These are phyloP conservation scores for Sapayoa aenigma DNA, from an alignment of 2,113 vertebrate species.

Conservation along the genomic window DNA sequence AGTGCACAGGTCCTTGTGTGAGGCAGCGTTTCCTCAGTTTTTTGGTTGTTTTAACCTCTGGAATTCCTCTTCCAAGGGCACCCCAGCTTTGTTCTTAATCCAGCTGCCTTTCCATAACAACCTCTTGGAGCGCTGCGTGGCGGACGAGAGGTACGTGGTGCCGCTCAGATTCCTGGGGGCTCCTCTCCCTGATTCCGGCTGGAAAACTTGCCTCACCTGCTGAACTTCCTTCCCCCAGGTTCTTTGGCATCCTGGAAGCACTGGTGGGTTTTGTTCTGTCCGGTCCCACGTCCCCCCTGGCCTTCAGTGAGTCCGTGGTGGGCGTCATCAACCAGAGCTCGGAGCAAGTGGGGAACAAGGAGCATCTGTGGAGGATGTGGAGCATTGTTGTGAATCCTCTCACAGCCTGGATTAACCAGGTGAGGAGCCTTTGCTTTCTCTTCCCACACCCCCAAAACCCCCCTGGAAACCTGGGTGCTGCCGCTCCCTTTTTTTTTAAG, in stretches of 20 bases:
- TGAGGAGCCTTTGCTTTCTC: conserved; percentile 6
- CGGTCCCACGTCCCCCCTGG: conserved; percentile 88
- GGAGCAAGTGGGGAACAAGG: conserved; percentile 77
- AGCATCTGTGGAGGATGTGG: conserved; percentile 92
- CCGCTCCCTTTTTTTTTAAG: no score
- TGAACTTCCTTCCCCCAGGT: conserved; percentile 70
- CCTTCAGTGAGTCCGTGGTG: conserved; percentile 89
- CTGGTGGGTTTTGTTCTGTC: conserved; percentile 85
- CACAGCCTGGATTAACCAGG: conserved; percentile 87
- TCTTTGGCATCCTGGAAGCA: conserved; percentile 81
- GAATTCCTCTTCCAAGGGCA: conserved; percentile 78
- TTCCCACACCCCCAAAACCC: no score
- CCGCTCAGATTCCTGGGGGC: not conserved
- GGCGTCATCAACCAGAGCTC: conserved; percentile 73
- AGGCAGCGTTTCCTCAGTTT: rapidly evolving
- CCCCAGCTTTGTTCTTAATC: conserved; percentile 91
- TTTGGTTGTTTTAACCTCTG: not conserved
- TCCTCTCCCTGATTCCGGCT: not conserved
- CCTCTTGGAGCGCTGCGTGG: conserved; percentile 75
- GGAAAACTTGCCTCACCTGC: rapidly evolving
- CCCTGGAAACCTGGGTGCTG: no score
- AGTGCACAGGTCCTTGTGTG: rapidly evolving
- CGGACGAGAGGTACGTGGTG: conserved; percentile 82
- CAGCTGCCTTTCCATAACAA: conserved; percentile 81
- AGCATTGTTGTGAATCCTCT: conserved; percentile 83